phyloP scores from a whole-genome alignment of 2,113 vertebrate species.

The Blennius ocellaris region DNA sequence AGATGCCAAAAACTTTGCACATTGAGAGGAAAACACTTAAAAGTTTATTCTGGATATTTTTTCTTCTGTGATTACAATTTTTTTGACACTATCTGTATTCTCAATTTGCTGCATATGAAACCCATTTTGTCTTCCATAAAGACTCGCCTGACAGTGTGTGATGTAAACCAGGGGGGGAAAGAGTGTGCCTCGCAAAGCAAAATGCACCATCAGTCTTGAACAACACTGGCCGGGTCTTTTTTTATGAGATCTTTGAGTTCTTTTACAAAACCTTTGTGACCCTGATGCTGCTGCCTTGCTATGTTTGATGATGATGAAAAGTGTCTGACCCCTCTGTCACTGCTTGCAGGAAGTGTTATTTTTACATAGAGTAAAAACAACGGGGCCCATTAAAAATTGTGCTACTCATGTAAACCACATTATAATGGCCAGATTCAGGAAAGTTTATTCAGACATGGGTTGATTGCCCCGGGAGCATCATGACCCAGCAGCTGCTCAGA shows the following conservation, averaged over 20 bases:
- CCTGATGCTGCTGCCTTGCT: conserved; percentile 18
- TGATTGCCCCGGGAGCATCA: conserved; percentile 52
- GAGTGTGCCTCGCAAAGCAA: conserved; percentile 6
- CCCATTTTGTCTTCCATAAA: conserved; percentile 4
- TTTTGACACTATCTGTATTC: conserved; percentile 19
- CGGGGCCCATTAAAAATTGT: conserved; percentile 62
- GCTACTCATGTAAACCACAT: conserved; percentile 54
- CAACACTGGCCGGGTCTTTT: conserved; percentile 5
- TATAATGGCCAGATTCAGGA: conserved; percentile 56
- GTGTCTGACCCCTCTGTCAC: conserved; percentile 37
- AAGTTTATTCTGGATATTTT: background rate
- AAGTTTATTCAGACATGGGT: conserved; percentile 69
- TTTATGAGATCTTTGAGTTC: conserved; percentile 22
- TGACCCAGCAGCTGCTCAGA: conserved; percentile 46
- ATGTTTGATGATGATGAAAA: conserved; percentile 49
- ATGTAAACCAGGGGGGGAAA: conserved; percentile 4
- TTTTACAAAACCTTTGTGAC: conserved; percentile 27
- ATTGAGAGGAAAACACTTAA: conserved; percentile 33
- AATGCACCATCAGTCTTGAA: conserved; percentile 9
- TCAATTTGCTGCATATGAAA: conserved; percentile 18
- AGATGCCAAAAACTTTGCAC: conserved; percentile 44
- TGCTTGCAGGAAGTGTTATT: conserved; percentile 53
- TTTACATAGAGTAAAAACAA: conserved; percentile 15
- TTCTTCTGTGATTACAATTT: conserved; percentile 28
- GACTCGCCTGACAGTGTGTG: conserved; percentile 24